Base-by-base conservation (phyloP, 2,888 invertebrate genomes). In the Liopterus haemorrhoidalis region DNA sequence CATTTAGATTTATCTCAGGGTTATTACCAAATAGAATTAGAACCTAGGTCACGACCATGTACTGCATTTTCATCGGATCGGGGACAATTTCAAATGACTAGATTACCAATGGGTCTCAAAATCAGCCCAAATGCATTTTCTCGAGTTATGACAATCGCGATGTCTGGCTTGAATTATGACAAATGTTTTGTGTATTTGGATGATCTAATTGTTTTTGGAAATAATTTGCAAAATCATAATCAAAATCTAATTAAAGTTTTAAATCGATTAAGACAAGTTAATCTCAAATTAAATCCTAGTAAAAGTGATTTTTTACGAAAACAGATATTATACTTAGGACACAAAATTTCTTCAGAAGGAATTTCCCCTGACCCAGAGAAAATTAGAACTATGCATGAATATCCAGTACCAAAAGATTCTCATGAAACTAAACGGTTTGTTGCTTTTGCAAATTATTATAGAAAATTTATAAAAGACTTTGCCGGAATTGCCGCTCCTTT, bases 11-110 rank as follows among this genome's bases (percentile, higher is more conserved):
- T n/a, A n/a, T n/a, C n/a, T n/a, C n/a, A n/a, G n/a, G n/a, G n/a
- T n/a, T n/a, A n/a, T n/a, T n/a, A n/a, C n/a, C n/a, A n/a, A n/a
- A 31, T 52, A 6, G 55, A 58, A 43, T 28, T 57, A 41, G 44
- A 54, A 12, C 14, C 42, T 15, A 21, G 28, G 5, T 45, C 53
- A 25, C 46, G 57, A 48, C 42, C 48, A 19, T 53, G 32, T 44
- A 58, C 55, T 25, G 53, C 52, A n/a, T 59, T 59, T 47, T 46
- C 46, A 4, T 57, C 56, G 9, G 50, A 53, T 45, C 37, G 44
- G 38, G 56, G 55, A 22, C 57, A 58, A 32, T 58, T 41, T 41
- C 54, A 57, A n/a, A n/a, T n/a, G n/a, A n/a, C n/a, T n/a, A n/a
- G n/a, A n/a, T n/a, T n/a, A n/a, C n/a, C n/a, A n/a, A n/a, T n/a